Base-by-base conservation (phyloP, 2,888 invertebrate genomes). In the Tenthredo livida region DNA sequence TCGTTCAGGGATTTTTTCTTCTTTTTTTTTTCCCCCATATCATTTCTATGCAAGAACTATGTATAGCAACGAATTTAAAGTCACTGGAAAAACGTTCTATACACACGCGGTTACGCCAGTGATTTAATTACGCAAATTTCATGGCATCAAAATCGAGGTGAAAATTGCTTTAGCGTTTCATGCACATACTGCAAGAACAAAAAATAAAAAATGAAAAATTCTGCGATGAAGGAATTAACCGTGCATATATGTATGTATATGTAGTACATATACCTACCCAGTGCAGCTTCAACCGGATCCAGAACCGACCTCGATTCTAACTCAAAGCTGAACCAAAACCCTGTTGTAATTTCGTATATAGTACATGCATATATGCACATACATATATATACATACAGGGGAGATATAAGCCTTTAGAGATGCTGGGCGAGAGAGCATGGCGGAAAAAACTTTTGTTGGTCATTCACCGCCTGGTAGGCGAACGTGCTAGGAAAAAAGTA, bases 231-330 rank as follows among this genome's bases (percentile, higher is more conserved):
- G 67, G 10, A 67, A 33, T 33, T 67, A 67, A 67, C 67, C 33
- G 29, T 67, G 17, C 33, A 29, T 6, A 12, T 6, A 25, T 6
- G 29, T 29, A 29, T 2, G n/a, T n/a, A 29, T 29, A 29, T 29
- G 29, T 17, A 25, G n/a, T 7, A n/a, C 17, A 17, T 54, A 17
- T n/a, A 50, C 7, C 54, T 54, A 54, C 54, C n/a, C 54, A n/a
- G n/a, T 54, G 54, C 17, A 50, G 50, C 17, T n/a, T n/a, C 54
- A 54, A 54, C 54, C 21, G 12, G 15, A 47, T n/a, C 21, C 21
- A 58, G 67, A 15, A 6, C 25, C 67, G 67, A 17, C 67, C 33
- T 67, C 67, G 67, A 61, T 67, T 67, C 67, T 10, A 67, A 67
- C 33, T 67, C 67, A 67, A 67, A 67, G 67, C 33, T 67, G 33